Percentiles rank a stretch among this genome's conserved stretches.
Conservation (phyloP, 2,797 vertebrate species). For the Bradypus variegatus region DNA sequence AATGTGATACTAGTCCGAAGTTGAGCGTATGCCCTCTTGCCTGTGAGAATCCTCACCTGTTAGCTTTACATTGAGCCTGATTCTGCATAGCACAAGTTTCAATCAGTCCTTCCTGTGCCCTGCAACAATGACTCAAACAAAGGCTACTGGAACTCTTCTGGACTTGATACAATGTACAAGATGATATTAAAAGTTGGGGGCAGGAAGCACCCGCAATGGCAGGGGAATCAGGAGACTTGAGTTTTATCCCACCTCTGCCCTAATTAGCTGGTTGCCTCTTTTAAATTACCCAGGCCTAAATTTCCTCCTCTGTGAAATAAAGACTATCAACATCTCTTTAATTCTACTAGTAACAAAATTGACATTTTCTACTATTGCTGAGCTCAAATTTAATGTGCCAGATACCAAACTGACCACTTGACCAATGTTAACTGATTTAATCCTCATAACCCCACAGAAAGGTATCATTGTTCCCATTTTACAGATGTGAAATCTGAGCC, state of each 20-base stretch:
- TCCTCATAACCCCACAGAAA: background rate
- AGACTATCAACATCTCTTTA: too few species aligned
- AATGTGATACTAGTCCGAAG: too few species aligned
- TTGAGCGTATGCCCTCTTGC: too few species aligned
- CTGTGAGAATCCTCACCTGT: too few species aligned
- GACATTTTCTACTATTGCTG: background rate
- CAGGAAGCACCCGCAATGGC: background rate
- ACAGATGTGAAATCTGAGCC: background rate
- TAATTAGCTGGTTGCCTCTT: background rate
- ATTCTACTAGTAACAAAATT: background rate
- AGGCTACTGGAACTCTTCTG: background rate
- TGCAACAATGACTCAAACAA: background rate
- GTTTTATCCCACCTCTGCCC: background rate
- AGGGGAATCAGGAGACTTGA: background rate
- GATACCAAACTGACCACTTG: background rate
- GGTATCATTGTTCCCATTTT: background rate
- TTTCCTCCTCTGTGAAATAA: background rate
- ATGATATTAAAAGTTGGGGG: background rate
- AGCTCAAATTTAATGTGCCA: background rate
- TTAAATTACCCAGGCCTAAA: background rate
- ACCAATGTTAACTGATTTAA: background rate
- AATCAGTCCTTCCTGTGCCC: background rate
- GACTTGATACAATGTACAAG: background rate
- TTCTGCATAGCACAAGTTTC: too few species aligned
- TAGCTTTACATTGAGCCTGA: too few species aligned